Base-by-base conservation (phyloP, 2,113 vertebrate genomes). In the pig (Sus scrofa) region DNA sequence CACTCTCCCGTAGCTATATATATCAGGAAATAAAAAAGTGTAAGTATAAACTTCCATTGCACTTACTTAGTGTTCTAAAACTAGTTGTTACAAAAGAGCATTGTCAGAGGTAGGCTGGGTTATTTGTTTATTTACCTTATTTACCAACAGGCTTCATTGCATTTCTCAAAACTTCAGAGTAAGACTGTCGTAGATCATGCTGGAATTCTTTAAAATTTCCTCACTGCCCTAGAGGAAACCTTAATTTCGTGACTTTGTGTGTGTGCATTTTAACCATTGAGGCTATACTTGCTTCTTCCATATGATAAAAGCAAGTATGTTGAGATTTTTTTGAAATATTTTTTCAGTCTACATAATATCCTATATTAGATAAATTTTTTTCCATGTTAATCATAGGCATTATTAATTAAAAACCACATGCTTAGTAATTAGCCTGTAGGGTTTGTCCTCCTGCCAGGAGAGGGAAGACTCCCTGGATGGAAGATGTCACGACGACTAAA, bases 371-470 rank as follows among this genome's bases (percentile, higher is more conserved):
- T 95, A 91, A 96, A 96, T 97, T 93, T 62, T 65, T 19, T 56
- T 93, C 74, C 12, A 34, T 89, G 54, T 75, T 95, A 77, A 95
- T 95, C 74, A 81, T 75, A 83, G 78, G 24, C 89, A 94, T 97
- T 96, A 96, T 97, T 94, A 97, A 97, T 97, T 94, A 93, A 96
- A 96, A 97, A 74, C 70, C 93, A 96, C 93, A 97, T 95, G 96
- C 89, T 96, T 95, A 62, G 83, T 82, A 87, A 95, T 97, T 93
- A 96, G 94, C 89, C 89, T 73, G 86, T 71, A 93, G 91, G 73
- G 84, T 89, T 68, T 96, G 93, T 95, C 79, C 32, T 89, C 86
- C 91, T 97, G 95, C 95, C 93, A 96, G 97, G 77, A 84, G n/a
- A 93, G 44, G 79, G 91, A 97, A 89, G 54, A 87, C 67, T 96